Evolutionary conservation across 2,888 invertebrate species (phyloP), one percentile per base, ranked within the genome.

Genomic region (Pogonocherus hispidulus): DNA sequence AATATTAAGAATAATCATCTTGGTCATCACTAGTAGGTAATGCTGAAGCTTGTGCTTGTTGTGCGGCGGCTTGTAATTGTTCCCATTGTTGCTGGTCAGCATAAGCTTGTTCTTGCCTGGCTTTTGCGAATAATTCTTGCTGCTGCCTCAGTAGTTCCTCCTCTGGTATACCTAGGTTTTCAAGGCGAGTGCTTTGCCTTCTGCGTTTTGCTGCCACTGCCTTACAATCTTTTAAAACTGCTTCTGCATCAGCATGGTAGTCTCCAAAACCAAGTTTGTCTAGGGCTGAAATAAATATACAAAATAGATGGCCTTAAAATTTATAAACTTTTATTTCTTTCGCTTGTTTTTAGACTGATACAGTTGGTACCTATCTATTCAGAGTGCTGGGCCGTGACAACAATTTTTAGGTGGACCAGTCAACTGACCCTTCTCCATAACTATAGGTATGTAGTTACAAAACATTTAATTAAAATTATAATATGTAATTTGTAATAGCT

Each of bases 131-230:
- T 19, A 99, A 87, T 87, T 97, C 98, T 85, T 99, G 98, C 81
- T 99, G 99, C 83, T 99, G 98, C 63, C 97, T 88, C 44, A 98
- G 87, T 19, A 99, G 87, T 85, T 99, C 98, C 84, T 99, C 99
- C 86, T 99, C 99, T 1, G 99, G 99, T 80, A 99, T 99, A 1
- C 99, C 99, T 66, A 99, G 89, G 86, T 99, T 98, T 86, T 99
- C 99, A 64, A 99, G 88, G 67, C 98, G 89, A 11, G 98, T 98
- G 81, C 98, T 98, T 84, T 98, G 97, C 72, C 98, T 88, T 81
- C 98, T 89, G 75, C 96, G 89, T 84, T 97, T 98, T 0, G 98
- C 98, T n/a, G 98, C 98, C 4, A 97, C 96, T 51, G 96, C 98
- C 88, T 96, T 99, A 84, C 97, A 99, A 86, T 96, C 97, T 83